A percentile compares a stretch with the other conserved stretches of the same genome.
phyloP scores from a whole-genome alignment of 2,113 vertebrate genomes.

The Hippolais icterina region DNA sequence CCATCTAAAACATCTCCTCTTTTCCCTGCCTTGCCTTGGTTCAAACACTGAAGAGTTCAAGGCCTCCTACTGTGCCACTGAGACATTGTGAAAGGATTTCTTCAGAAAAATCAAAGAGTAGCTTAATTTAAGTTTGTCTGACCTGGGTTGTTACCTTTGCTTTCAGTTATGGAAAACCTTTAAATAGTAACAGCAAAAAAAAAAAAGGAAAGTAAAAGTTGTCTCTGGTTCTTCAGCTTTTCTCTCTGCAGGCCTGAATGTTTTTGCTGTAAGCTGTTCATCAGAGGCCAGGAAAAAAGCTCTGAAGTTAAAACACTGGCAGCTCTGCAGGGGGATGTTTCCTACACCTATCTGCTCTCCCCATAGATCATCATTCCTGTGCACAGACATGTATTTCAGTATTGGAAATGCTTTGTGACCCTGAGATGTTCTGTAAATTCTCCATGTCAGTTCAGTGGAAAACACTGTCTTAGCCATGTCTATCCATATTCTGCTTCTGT shows the following conservation, averaged over 20 bases:
- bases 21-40: not conserved
- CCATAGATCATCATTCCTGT: not conserved
- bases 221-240: not conserved
- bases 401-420: not conserved
- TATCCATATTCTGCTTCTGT: not conserved
- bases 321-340: not conserved
- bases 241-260: not conserved
- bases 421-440: not conserved
- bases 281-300: not conserved
- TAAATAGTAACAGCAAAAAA: not conserved
- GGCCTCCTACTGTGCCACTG: not conserved
- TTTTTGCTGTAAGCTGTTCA: not conserved
- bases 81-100: not conserved
- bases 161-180: not conserved
- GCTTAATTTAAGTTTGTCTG: constrained; percentile 18
- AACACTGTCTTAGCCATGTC: not conserved
- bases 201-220: not conserved
- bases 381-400: not conserved
- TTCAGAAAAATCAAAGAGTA: not conserved
- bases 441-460: not conserved
- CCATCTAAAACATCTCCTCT: not conserved
- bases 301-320: not conserved
- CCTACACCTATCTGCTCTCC: not conserved
- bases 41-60: not conserved
- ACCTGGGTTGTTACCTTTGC: not conserved